Evolutionary conservation across 2,888 invertebrate genomes (phyloP).

Genomic region (Geophilus truncorum): DNA sequence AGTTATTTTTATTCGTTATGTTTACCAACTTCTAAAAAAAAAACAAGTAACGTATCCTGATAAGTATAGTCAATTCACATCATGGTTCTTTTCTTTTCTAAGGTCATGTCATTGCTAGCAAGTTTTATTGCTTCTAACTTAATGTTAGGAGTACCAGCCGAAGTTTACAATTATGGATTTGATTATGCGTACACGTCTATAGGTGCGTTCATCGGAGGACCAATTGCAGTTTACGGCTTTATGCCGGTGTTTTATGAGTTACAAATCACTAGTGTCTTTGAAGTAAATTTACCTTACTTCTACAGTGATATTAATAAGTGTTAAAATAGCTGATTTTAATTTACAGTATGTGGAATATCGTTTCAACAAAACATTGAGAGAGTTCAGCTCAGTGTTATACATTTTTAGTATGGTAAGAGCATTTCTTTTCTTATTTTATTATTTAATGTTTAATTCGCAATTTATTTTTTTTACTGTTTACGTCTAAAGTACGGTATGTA

Average conservation of each 20-base stretch:
- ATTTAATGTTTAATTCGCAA: too few relatives aligned
- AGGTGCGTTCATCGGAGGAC: background rate
- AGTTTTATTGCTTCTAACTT: constrained; percentile 14
- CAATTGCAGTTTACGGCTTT: background rate
- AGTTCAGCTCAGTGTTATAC: background rate
- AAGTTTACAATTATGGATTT: constrained; percentile 29
- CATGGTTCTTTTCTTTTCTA: too few relatives aligned
- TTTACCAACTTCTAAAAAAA: background rate
- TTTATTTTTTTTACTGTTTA: too few relatives aligned
- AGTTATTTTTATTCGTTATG: background rate
- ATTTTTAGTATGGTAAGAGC: background rate
- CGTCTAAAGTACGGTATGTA: too few relatives aligned
- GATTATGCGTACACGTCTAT: background rate
- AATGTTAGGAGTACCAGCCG: constrained; percentile 30
- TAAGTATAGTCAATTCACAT: background rate
- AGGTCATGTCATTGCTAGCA: constrained; percentile 2
- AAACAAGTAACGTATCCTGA: too few relatives aligned
- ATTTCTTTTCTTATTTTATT: too few relatives aligned
- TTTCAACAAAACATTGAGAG: background rate
- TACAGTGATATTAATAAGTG: background rate
- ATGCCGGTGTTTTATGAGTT: constrained; percentile 28
- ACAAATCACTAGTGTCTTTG: constrained; percentile 24
- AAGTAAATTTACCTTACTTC: background rate
- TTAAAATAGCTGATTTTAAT: background rate
- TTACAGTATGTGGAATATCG: background rate